Conservation (phyloP, 2,797 vertebrate genomes). For the Naso thynnoides region DNA sequence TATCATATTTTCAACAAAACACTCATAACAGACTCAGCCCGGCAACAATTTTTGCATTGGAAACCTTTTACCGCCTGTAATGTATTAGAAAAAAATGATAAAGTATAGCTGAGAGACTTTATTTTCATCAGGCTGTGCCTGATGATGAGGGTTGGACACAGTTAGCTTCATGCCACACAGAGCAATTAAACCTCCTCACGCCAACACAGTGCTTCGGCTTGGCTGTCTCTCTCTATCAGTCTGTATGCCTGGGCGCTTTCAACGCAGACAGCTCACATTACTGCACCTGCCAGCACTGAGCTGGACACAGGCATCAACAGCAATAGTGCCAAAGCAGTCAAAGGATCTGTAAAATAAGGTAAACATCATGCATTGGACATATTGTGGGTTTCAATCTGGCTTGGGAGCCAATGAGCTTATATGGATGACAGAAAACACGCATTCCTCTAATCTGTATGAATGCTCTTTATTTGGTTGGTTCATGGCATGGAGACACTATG, state of each 20-base stretch:
- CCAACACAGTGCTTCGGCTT: conserved; percentile 11
- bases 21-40: conserved; percentile 13
- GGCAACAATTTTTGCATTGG: conserved; percentile 10
- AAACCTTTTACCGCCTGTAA: conserved; percentile 11
- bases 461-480: conserved; percentile 4
- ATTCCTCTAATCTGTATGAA: not conserved
- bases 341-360: conserved; percentile 1
- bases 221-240: conserved; percentile 27
- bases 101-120: conserved; percentile 22
- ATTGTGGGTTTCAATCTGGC: conserved; percentile 1
- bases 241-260: conserved; percentile 34
- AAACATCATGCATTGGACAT: not conserved
- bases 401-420: not conserved
- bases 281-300: conserved; percentile 31
- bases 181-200: conserved; percentile 48
- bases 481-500: not conserved
- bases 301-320: not conserved
- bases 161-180: conserved; percentile 18
- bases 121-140: conserved; percentile 41
- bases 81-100: conserved; percentile 34
- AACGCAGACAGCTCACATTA: conserved; percentile 39
- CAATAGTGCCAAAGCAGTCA: conserved; percentile 4
- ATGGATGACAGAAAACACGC: not conserved
- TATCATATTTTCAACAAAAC: conserved; percentile 26
- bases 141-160: conserved; percentile 26